phyloP scores from a whole-genome alignment of 2,888 invertebrate genomes.

The Ellobium chinense region DNA sequence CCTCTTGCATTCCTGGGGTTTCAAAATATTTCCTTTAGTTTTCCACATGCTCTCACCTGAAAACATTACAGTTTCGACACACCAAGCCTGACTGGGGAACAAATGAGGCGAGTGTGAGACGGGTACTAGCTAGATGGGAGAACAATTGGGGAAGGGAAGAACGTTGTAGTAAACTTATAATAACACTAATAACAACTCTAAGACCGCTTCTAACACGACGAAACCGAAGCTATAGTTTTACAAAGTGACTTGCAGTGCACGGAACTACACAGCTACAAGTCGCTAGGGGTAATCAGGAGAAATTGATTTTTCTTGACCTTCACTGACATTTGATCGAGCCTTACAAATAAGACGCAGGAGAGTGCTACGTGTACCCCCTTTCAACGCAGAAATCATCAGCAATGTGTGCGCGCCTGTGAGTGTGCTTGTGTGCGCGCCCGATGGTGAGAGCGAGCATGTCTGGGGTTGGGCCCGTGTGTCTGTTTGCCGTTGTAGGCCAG shows the following conservation, averaged over 20 bases:
- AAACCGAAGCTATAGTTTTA: no score
- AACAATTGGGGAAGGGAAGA: no score
- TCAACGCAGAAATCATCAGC: no score
- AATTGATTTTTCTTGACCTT: background rate
- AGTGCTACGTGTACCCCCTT: no score
- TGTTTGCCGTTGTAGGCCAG: no score
- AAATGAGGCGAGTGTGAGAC: background rate
- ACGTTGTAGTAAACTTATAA: no score
- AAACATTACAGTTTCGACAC: background rate
- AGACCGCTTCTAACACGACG: no score
- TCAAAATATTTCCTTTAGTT: background rate
- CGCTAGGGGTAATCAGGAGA: background rate
- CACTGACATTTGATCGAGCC: background rate
- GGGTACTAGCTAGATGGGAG: background rate
- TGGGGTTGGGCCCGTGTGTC: no score
- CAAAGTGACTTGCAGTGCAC: background rate
- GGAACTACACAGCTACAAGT: background rate
- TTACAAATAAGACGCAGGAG: background rate
- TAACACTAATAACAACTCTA: no score
- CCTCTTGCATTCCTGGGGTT: background rate
- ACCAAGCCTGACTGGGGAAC: background rate
- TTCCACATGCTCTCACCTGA: background rate
- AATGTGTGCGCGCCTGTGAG: no score
- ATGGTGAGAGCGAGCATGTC: no score
- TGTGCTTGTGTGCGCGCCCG: no score